Evolutionary conservation across 2,113 vertebrate species (phyloP), one percentile per base, ranked within the genome.

Genomic region (Pao palembangensis): DNA sequence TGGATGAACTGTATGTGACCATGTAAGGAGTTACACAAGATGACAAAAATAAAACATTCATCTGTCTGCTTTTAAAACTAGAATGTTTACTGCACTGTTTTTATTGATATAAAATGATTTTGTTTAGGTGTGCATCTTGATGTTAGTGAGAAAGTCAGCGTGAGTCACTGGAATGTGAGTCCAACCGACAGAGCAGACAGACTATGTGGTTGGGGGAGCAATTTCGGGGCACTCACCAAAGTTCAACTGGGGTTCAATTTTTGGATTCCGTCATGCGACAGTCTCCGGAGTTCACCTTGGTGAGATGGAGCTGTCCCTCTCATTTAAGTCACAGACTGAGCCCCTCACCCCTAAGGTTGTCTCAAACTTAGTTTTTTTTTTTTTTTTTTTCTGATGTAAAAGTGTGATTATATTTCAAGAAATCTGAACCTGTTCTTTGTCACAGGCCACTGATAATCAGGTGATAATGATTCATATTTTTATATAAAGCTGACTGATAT

Each of bases 251-350:
- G 69, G 69, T 67, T 64, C 44, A 20, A 44, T 51, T 50, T 58
- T 53, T 67, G 66, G 65, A 67, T 61, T 64, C 62, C 56, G 54
- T 69, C 57, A 12, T 14, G 2, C 55, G 69, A 58, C 71, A 53
- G 17, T 44, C 53, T 43, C 64, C 61, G 61, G 50, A 58, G 31
- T 12, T 55, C 76, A 78, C 76, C 64, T 55, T 1, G 25, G 61
- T 48, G 49, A 75, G 71, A 73, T 64, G 51, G 65, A 74, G 66
- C 73, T 72, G 76, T 88, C 82, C 73, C 75, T 55, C 62, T 59
- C 23, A 46, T 81, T 76, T 63, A 56, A 46, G 57, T 68, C 74
- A 64, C 20, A 23, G 21, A 23, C 21, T 12, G 42, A 57, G 52
- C 67, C 64, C 58, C 58, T 48, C 47, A 18, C n/a, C n/a, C 25